Percentiles rank a stretch among this genome's conserved stretches.
Conservation (phyloP, 1,140 invertebrate genomes). For the Drosophila sp. region DNA sequence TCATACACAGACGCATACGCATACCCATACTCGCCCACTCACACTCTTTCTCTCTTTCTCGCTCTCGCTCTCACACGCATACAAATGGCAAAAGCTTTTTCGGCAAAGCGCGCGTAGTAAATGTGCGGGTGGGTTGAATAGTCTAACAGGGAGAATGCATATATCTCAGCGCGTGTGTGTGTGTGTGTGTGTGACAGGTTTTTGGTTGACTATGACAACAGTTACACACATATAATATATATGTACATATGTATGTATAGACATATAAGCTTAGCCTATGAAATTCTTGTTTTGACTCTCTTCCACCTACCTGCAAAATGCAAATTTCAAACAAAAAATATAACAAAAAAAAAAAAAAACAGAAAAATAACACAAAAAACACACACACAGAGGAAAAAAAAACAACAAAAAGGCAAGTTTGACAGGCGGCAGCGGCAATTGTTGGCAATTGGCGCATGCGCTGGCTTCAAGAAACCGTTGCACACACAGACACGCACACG, state of each 20-base stretch:
- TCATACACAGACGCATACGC: background rate
- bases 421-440: constrained; percentile 35
- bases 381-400: constrained; percentile 21
- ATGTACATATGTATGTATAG: background rate
- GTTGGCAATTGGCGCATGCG: constrained; percentile 60
- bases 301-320: constrained; percentile 15
- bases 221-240: background rate
- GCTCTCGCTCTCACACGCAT: background rate
- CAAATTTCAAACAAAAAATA: background rate
- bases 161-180: background rate
- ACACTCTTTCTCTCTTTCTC: background rate
- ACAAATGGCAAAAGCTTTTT: constrained; percentile 61
- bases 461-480: constrained; percentile 19
- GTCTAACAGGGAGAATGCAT: constrained; percentile 1
- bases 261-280: background rate
- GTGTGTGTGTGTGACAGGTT: constrained; percentile 5
- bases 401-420: constrained; percentile 53
- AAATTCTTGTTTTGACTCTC: background rate
- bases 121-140: constrained; percentile 62
- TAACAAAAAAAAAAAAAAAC: constrained; percentile 14
- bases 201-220: constrained; percentile 11
- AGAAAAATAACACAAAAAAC: constrained; percentile 30
- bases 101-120: constrained; percentile 77
- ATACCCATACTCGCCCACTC: background rate
- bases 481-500: constrained; percentile 42